phyloP scores from a whole-genome alignment of 2,888 invertebrate genomes.

The Drosophila mayaguana region DNA sequence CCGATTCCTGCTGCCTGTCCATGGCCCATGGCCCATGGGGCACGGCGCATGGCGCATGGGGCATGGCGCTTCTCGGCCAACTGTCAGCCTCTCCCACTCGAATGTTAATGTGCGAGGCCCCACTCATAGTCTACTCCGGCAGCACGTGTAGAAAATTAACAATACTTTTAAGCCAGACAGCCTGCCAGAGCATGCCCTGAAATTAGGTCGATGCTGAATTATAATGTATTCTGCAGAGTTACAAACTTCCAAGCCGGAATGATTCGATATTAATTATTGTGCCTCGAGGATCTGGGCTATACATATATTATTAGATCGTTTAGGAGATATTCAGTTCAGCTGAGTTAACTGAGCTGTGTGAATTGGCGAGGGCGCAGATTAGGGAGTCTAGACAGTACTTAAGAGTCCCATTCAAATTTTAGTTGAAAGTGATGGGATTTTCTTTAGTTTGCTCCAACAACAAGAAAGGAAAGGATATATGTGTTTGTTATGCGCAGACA shows the following conservation, averaged over 20 bases:
- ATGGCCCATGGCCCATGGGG: background rate
- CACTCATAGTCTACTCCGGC: conserved; percentile 9
- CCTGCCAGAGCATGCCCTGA: background rate
- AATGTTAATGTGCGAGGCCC: conserved; percentile 41
- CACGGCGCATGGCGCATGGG: too few species aligned
- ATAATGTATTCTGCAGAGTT: background rate
- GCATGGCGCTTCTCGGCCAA: conserved; percentile 1
- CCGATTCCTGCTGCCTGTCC: background rate
- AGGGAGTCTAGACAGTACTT: background rate
- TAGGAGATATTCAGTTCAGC: background rate
- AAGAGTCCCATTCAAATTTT: background rate
- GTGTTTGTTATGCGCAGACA: too few species aligned
- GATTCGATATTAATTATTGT: background rate
- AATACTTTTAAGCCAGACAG: conserved; percentile 16
- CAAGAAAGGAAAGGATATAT: background rate
- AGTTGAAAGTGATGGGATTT: background rate
- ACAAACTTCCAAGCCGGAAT: background rate
- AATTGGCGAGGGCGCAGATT: background rate
- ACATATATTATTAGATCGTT: background rate
- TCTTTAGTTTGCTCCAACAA: background rate
- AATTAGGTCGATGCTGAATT: background rate
- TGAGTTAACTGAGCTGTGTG: background rate
- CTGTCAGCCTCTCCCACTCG: conserved; percentile 14
- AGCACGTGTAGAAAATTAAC: conserved; percentile 29
- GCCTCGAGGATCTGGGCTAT: background rate